These are phyloP conservation scores for Seriola dumerili DNA, from an alignment of 2,113 vertebrate genomes.

Conservation along the genomic window DNA sequence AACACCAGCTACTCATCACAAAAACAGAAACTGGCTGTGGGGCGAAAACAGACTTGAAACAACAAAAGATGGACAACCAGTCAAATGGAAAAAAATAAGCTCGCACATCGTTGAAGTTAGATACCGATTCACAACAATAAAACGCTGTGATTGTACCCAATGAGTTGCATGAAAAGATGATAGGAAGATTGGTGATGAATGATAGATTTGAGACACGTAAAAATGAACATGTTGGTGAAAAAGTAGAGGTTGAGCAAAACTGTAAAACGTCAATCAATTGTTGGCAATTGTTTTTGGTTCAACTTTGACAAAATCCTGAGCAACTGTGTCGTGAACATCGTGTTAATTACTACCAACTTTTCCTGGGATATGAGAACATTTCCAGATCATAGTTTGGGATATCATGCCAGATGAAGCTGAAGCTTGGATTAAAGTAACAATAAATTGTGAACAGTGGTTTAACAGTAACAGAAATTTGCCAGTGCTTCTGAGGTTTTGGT, in stretches of 20 bases:
- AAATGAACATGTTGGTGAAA: not conserved
- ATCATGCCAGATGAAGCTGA: not conserved
- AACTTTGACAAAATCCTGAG: slow-evolving; percentile 7
- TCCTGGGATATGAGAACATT: too few relatives aligned
- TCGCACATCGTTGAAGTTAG: not conserved
- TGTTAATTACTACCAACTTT: too few relatives aligned
- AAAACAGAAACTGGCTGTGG: slow-evolving; percentile 60
- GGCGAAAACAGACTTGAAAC: slow-evolving; percentile 62
- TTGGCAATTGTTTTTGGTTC: not conserved
- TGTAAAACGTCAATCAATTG: not conserved
- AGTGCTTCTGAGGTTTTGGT: not conserved
- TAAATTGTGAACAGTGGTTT: not conserved
- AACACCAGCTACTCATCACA: slow-evolving; percentile 36
- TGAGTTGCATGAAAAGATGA: slow-evolving; percentile 1
- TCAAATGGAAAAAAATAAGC: slow-evolving; percentile 58
- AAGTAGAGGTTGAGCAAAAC: not conserved
- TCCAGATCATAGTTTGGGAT: not conserved
- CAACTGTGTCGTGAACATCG: not conserved
- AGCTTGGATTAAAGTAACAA: not conserved
- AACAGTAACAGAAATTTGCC: not conserved
- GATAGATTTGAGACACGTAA: slow-evolving; percentile 7
- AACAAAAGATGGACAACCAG: slow-evolving; percentile 59
- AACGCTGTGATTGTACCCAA: not conserved
- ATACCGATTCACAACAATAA: slow-evolving; percentile 10
- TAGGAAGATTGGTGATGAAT: slow-evolving; percentile 24